Evolutionary conservation across 2,888 invertebrate species (phyloP), one percentile per base, ranked within the genome.

Genomic region (Pheosia tremula): DNA sequence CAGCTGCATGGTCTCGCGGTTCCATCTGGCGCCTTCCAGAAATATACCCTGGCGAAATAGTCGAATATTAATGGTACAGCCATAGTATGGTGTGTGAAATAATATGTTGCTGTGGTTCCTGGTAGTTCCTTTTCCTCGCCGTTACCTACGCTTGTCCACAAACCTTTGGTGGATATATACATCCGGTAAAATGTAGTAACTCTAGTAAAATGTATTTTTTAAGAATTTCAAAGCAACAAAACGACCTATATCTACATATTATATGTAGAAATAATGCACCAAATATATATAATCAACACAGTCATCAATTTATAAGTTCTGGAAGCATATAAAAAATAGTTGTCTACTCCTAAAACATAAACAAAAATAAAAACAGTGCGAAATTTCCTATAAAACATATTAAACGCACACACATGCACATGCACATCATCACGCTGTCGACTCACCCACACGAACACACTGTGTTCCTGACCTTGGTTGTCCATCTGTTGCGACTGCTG

Each of bases 11-110:
- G 81, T 92, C 59, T 95, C 81, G 63, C 96, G 94, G 85, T 98
- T 97, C 98, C 98, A 99, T 77, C 98, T 94, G 4, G 98, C 98
- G 13, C 98, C 98, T 92, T 98, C 97, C 64, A 98, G 85, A 85
- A 95, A 98, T 45, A 98, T 85, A 39, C 97, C 97, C 96, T 97
- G 89, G 71, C 55, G 67, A 56, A 52, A 47, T n/a, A 47, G 11
- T 47, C 0, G n/a, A 50, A 50, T 6, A 50, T 24, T 50, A 24
- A 50, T 50, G 8, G n/a, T 3, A 47, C n/a, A n/a, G 8, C 11
- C n/a, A 5, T 47, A 9, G n/a, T n/a, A n/a, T n/a, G 4, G 8
- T 47, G 3, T 47, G 4, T 47, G 5, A 5, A 47, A 0, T 4
- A n/a, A n/a, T 5, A 11, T 47, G 11, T n/a, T 45, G 45, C 0